Evolutionary conservation across 2,888 invertebrate species (phyloP).

Genomic region (Deroplatys truncata): DNA sequence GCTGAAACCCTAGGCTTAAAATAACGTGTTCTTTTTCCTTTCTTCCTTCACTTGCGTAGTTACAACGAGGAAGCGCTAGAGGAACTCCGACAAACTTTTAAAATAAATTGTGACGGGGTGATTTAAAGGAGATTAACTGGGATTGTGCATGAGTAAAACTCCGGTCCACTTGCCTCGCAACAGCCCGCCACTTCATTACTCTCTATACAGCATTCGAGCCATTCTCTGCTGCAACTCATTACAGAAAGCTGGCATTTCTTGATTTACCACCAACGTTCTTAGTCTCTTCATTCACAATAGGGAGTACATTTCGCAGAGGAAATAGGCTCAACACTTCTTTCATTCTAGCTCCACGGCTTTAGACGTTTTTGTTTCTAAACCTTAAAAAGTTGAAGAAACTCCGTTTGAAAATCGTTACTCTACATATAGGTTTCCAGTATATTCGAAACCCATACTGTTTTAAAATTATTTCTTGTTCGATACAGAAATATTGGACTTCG

Average conservation of each 20-base stretch:
- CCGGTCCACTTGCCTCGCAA: neutral
- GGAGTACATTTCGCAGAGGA: neutral
- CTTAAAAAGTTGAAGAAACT: too few relatives aligned
- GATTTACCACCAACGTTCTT: neutral
- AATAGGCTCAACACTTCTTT: neutral
- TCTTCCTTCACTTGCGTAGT: neutral
- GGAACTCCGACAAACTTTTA: neutral
- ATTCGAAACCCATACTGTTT: too few relatives aligned
- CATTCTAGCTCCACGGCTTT: neutral
- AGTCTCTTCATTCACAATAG: neutral
- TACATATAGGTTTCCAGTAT: too few relatives aligned
- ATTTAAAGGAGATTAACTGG: neutral
- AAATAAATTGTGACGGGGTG: neutral
- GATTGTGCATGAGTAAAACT: neutral
- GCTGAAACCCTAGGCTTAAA: neutral
- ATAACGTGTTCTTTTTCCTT: neutral
- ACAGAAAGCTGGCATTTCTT: neutral
- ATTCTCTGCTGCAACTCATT: neutral
- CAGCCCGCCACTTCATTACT: neutral
- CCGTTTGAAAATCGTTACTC: too few relatives aligned
- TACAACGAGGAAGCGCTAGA: neutral
- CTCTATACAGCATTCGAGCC: neutral
- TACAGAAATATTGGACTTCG: too few relatives aligned
- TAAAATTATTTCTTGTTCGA: too few relatives aligned
- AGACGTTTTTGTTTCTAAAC: neutral